These are phyloP conservation scores for Sebastes jordani DNA, from an alignment of 2,797 vertebrate genomes.

Conservation along the genomic window DNA sequence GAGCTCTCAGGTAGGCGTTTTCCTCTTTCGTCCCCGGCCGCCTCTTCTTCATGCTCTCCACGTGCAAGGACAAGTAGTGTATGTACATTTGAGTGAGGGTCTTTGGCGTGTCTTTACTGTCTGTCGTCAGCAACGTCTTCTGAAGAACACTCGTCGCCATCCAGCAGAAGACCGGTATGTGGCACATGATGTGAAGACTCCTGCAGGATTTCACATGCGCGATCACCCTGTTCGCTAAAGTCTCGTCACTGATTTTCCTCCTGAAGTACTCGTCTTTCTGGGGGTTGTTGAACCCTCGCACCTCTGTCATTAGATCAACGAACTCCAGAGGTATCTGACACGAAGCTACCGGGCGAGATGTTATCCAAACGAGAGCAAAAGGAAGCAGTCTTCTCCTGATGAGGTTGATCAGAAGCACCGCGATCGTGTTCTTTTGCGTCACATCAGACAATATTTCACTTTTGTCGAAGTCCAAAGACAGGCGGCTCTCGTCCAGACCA, in stretches of 20 bases:
- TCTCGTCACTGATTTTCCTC: slow-evolving; percentile 45
- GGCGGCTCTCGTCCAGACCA: slow-evolving; percentile 73
- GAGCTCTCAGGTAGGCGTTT: slow-evolving; percentile 1
- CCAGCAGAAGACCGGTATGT: slow-evolving; percentile 77
- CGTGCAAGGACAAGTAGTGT: slow-evolving; percentile 56
- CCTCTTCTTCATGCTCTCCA: slow-evolving; percentile 45
- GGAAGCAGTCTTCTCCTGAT: slow-evolving; percentile 69
- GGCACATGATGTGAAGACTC: slow-evolving; percentile 79
- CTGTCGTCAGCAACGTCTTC: slow-evolving; percentile 20
- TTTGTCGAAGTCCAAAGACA: slow-evolving; percentile 65
- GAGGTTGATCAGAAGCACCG: slow-evolving; percentile 66
- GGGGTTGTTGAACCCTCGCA: slow-evolving; percentile 71
- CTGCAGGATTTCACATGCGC: slow-evolving; percentile 66
- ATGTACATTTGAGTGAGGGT: slow-evolving; percentile 79
- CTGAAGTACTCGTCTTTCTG: slow-evolving; percentile 76
- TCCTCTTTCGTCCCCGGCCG: slow-evolving; percentile 26
- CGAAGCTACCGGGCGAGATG: slow-evolving; percentile 65
- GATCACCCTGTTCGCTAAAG: slow-evolving; percentile 55
- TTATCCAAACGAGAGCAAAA: slow-evolving; percentile 68
- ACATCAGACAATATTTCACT: slow-evolving; percentile 59
- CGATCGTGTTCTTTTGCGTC: slow-evolving; percentile 17
- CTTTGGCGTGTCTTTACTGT: slow-evolving; percentile 53
- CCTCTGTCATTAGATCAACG: slow-evolving; percentile 69
- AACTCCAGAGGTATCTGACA: slow-evolving; percentile 60
- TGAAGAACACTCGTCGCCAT: slow-evolving; percentile 66